phyloP scores from a whole-genome alignment of 2,113 vertebrate species.

The Dermatemys mawii region DNA sequence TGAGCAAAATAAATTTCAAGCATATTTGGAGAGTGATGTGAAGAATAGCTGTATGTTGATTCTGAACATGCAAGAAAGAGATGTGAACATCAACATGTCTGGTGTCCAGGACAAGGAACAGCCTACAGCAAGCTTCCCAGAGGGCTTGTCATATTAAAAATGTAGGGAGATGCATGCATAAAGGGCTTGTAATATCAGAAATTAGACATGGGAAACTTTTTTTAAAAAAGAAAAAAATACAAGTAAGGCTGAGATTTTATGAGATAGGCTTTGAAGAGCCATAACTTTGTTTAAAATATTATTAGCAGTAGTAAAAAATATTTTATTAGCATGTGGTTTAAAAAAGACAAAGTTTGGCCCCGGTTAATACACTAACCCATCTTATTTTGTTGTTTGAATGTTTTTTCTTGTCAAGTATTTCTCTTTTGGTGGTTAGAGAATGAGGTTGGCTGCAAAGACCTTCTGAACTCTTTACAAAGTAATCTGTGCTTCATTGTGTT shows the following conservation, averaged over 20 bases:
- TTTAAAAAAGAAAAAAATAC: fast-evolving
- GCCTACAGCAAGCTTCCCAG: not conserved
- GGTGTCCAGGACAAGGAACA: not conserved
- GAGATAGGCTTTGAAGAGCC: not conserved
- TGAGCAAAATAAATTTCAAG: not conserved
- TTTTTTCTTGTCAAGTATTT: constrained; percentile 19
- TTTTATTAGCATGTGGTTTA: not conserved
- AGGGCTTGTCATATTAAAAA: not conserved
- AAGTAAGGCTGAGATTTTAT: not conserved
- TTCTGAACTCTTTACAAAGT: constrained; percentile 44
- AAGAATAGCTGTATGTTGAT: not conserved
- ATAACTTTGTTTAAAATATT: not conserved
- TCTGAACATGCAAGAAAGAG: not conserved
- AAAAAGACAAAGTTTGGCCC: not conserved
- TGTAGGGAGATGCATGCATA: not conserved
- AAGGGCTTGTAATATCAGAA: not conserved
- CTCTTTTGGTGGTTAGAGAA: constrained; percentile 36
- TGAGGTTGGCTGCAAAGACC: constrained; percentile 37
- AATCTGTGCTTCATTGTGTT: not conserved
- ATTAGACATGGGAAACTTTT: not conserved
- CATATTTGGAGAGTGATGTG: not conserved
- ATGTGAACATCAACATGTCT: not conserved
- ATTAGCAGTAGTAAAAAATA: not conserved
- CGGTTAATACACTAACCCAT: not conserved
- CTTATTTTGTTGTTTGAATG: constrained; percentile 14